Evolutionary conservation across 1,140 invertebrate species (phyloP), one percentile per base, ranked within the genome.

Genomic region (Scaptomyza graminum): DNA sequence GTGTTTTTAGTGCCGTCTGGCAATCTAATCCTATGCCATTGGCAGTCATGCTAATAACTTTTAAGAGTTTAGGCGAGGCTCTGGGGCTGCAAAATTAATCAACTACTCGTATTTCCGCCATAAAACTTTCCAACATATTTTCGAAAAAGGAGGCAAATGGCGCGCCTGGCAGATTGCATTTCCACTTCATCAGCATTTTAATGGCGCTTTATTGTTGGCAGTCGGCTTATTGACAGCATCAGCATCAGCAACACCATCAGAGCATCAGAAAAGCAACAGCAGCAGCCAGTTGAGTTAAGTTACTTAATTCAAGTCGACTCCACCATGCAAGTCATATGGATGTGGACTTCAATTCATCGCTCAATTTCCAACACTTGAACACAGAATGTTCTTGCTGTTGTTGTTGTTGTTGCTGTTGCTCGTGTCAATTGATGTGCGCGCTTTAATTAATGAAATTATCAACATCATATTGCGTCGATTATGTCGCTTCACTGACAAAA

Each of bases 161-260:
- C 44, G 63, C 49, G 34, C 56, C 31, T 39, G 18, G 39, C 28
- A 55, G 41, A 55, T 66, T 74, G 80, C 71, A 79, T 82, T 83
- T 84, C 67, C 66, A 84, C 67, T 84, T 84, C 76, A 83, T 83
- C 66, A 79, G 76, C 79, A 75, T 63, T 68, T 79, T 75, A 79
- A 79, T 79, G 67, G 64, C 60, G 73, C 49, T 65, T 72, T 73
- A 72, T 72, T 67, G 60, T 69, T 69, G 65, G 18, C 64, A 51
- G 64, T 22, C 56, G 31, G 57, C 50, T 68, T 62, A 67, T 67
- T 60, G 64, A 60, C 57, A 66, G 46, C 63, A 34, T 11, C 28
- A 55, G 12, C 37, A 41, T 3, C 34, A 41, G 16, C 52, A 41
- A 4, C 34, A 41, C 12, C 52, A 41, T 2, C 60, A 31, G 31